Percentiles rank a stretch among this genome's conserved stretches.
These are phyloP conservation scores for Calephelis perditalis DNA, from an alignment of 2,888 invertebrate species.

Conservation along the genomic window DNA sequence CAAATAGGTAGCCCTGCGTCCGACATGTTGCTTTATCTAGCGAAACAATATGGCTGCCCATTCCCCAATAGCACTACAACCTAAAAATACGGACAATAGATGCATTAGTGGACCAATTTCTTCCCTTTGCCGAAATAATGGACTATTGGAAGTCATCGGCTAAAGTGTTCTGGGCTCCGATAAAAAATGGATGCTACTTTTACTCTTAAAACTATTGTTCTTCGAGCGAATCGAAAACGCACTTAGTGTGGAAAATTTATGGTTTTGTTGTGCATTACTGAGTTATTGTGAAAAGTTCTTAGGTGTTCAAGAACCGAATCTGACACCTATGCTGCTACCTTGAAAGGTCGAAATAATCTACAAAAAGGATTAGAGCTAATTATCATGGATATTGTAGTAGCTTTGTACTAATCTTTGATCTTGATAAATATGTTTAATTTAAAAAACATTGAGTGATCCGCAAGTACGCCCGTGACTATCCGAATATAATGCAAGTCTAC, in stretches of 20 bases:
- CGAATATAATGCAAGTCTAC: background rate
- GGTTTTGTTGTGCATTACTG: constrained; percentile 1
- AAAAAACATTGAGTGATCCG: too few relatives aligned
- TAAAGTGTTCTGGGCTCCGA: constrained; percentile 22
- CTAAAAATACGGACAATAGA: constrained; percentile 41
- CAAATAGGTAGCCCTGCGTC: constrained; percentile 9
- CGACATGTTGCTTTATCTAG: constrained; percentile 25
- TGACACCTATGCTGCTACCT: too few relatives aligned
- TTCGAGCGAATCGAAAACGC: constrained; percentile 17
- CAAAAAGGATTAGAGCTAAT: too few relatives aligned
- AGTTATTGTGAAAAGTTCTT: too few relatives aligned
- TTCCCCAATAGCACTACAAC: constrained; percentile 24
- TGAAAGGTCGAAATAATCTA: too few relatives aligned
- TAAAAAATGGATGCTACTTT: constrained; percentile 17
- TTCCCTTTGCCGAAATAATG: constrained; percentile 34
- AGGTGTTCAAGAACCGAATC: too few relatives aligned
- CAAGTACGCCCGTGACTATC: too few relatives aligned
- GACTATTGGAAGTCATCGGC: constrained; percentile 27
- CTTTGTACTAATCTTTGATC: too few relatives aligned
- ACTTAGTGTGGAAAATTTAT: constrained; percentile 12
- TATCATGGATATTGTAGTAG: too few relatives aligned
- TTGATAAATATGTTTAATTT: too few relatives aligned
- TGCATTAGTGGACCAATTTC: constrained; percentile 43
- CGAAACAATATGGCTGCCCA: constrained; percentile 35
- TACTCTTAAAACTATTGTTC: constrained; percentile 19